These are phyloP conservation scores for Thomomys bottae DNA, from an alignment of 2,113 vertebrate genomes.

Conservation along the genomic window DNA sequence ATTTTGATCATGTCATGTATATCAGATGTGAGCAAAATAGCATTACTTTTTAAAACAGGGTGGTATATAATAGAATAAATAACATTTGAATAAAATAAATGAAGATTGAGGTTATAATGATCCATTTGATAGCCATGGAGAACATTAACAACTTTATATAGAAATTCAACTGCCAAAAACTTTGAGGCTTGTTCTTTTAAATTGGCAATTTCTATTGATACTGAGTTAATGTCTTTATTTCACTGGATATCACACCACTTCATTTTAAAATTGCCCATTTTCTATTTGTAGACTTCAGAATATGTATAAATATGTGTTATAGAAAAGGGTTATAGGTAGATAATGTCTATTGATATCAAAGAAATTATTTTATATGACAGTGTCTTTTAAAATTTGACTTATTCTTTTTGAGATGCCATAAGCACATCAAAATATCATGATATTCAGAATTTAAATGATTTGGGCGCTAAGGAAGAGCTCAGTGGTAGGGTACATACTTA, in stretches of 20 bases:
- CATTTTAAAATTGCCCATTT: slow-evolving; percentile 7
- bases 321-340: not conserved
- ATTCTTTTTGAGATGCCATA: not conserved
- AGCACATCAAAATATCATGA: not conserved
- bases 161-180: slow-evolving; percentile 55
- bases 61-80: slow-evolving; percentile 53
- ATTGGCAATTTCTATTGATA: slow-evolving; percentile 29
- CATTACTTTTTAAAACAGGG: slow-evolving; percentile 24
- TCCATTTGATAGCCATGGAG: not conserved
- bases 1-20: slow-evolving; percentile 73
- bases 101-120: slow-evolving; percentile 41
- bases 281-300: slow-evolving; percentile 22
- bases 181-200: slow-evolving; percentile 54
- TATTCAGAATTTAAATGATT: not conserved
- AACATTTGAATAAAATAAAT: slow-evolving; percentile 41
- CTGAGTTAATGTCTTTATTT: slow-evolving; percentile 36
- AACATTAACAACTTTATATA: slow-evolving; percentile 29
- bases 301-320: not conserved
- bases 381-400: not conserved
- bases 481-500: not conserved
- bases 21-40: slow-evolving; percentile 56
- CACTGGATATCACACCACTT: not conserved
- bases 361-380: not conserved
- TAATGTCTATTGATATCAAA: not conserved
- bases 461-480: not conserved